These are phyloP conservation scores for Hyposmocoma kahamanoa DNA, from an alignment of 1,140 invertebrate genomes.

Conservation along the genomic window DNA sequence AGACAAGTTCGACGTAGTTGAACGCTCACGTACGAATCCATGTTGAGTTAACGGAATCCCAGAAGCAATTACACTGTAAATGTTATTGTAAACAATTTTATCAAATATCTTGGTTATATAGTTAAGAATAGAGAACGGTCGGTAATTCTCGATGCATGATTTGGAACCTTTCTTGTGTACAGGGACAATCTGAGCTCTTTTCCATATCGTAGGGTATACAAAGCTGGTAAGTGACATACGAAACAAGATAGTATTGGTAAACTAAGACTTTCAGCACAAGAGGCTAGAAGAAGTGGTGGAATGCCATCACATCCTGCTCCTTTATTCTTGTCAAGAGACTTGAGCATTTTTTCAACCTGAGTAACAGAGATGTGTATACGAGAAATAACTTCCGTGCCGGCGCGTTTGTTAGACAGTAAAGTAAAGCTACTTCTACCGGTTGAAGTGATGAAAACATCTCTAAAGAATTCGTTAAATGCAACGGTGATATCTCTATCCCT, in stretches of 20 bases:
- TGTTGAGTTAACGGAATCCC: neutral
- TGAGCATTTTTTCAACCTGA: neutral
- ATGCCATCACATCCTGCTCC: conserved; percentile 7
- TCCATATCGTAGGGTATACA: conserved; percentile 9
- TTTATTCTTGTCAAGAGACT: conserved; percentile 1
- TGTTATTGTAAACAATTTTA: conserved; percentile 1
- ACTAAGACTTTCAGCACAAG: neutral
- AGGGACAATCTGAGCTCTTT: conserved; percentile 6
- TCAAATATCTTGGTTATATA: conserved; percentile 4
- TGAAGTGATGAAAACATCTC: conserved; percentile 2
- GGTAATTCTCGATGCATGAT: conserved; percentile 5
- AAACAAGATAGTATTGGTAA: conserved; percentile 1
- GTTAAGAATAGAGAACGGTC: conserved; percentile 7
- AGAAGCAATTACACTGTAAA: neutral
- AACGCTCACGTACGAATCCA: conserved; percentile 4
- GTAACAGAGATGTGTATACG: neutral
- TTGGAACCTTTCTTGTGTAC: conserved; percentile 8
- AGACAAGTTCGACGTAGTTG: conserved; percentile 19
- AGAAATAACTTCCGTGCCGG: neutral
- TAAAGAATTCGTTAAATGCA: conserved; percentile 5
- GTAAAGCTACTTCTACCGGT: neutral
- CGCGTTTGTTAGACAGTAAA: neutral
- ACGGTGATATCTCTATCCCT: neutral
- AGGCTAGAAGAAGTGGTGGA: neutral
- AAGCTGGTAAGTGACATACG: neutral